Percentiles rank a stretch among this genome's conserved stretches.
Conservation (phyloP, 2,113 vertebrate species). For the Tympanuchus pallidicinctus region DNA sequence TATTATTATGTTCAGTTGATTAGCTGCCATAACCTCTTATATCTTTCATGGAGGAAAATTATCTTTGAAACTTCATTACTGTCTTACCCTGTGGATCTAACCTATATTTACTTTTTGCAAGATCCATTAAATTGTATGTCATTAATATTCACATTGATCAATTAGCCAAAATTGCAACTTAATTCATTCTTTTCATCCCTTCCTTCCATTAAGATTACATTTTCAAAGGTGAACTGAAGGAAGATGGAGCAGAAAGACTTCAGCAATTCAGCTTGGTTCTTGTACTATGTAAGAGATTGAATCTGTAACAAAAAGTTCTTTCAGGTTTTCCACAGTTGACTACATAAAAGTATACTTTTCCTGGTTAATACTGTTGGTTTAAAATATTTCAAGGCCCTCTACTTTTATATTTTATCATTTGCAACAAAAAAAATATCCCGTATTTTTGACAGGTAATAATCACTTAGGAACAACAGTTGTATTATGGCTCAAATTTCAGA, state of each 20-base stretch:
- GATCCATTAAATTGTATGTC: not conserved
- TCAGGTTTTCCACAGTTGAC: not conserved
- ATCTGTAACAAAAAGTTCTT: slow-evolving; percentile 1
- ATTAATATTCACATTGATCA: not conserved
- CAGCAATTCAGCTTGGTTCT: not conserved
- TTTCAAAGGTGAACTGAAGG: not conserved
- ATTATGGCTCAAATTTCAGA: not conserved
- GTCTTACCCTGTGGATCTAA: not conserved
- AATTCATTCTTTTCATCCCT: not conserved
- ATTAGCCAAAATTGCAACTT: not conserved
- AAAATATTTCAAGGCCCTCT: not conserved
- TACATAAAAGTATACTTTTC: not conserved
- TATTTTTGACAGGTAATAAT: not conserved
- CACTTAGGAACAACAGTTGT: not conserved
- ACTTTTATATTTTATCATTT: not conserved
- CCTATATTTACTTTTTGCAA: not conserved
- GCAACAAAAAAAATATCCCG: not conserved
- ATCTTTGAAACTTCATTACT: not conserved
- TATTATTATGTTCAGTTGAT: not conserved
- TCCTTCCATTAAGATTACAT: not conserved
- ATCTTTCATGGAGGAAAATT: not conserved
- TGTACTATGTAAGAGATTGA: not conserved
- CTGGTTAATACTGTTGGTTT: not conserved
- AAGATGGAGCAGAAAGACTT: not conserved
- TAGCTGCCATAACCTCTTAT: not conserved